Evolutionary conservation across 1,140 invertebrate species (phyloP), one percentile per base, ranked within the genome.

Genomic region (Kradibia gibbosae): DNA sequence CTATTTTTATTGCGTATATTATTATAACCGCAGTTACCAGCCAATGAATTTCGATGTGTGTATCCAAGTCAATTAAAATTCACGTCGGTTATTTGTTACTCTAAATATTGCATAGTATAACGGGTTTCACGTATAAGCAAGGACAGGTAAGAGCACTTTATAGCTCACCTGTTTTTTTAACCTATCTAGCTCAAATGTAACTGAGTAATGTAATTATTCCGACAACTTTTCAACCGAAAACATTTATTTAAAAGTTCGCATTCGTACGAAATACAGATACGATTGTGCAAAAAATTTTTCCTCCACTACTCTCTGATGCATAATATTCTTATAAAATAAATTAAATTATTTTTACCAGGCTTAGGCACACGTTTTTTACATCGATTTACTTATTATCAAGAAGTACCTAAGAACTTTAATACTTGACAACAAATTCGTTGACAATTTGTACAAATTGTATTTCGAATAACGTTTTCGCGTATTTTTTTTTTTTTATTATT

Each of bases 1-100:
- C 62, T 67, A 67, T 39, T 67, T 67, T 67, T 67, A 67, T 39
- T 0, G 34, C 62, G 7, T 34, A 39, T n/a, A n/a, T 67, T 67
- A 39, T 67, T 67, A n/a, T 17, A 39, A 39, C 34, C 62, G 28
- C 0, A 17, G 34, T 67, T 67, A 39, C 34, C 39, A 39, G 62
- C 62, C 62, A 67, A 67, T 39, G 11, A 67, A 67, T 39, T 67
- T 39, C n/a, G 34, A 39, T 39, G 39, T 15, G 15, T 39, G 34
- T 67, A 17, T 39, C 62, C 34, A 67, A 39, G 34, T 0, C 34
- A 67, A 17, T 67, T 34, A 11, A n/a, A 39, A 39, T 67, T 39
- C 34, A n/a, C n/a, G 17, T 67, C 11, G 4, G 34, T n/a, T 67
- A 67, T 67, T 67, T 67, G 34, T 39, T n/a, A 20, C 57, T 62